Conservation (phyloP, 2,113 vertebrate genomes). For the Heteronetta atricapilla region DNA sequence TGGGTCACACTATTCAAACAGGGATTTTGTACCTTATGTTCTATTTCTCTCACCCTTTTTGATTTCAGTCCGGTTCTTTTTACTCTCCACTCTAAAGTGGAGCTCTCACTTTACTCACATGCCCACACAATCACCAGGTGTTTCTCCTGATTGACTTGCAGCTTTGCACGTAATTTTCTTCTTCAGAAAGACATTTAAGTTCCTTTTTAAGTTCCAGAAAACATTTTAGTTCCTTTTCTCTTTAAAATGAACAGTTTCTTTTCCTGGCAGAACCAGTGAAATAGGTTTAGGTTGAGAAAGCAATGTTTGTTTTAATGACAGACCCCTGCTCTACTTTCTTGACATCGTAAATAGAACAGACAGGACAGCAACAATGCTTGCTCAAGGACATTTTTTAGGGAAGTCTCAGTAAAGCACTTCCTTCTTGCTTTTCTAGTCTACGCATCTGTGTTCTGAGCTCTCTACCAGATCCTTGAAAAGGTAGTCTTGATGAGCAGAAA, state of each 20-base stretch:
- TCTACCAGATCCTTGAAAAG: background rate
- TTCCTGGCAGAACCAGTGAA: background rate
- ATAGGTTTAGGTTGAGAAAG: background rate
- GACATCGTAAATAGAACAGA: background rate
- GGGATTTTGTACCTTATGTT: background rate
- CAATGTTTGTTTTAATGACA: background rate
- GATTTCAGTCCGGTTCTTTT: background rate
- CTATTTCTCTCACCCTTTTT: background rate
- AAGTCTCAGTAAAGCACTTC: background rate
- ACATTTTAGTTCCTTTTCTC: background rate
- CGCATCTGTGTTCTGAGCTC: background rate
- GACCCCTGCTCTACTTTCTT: background rate
- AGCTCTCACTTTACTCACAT: background rate
- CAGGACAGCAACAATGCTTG: background rate
- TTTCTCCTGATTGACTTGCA: background rate
- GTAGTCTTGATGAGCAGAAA: background rate
- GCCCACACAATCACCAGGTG: background rate
- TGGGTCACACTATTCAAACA: background rate
- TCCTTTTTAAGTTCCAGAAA: background rate
- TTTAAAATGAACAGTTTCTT: background rate
- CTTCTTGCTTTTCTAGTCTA: background rate
- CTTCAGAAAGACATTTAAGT: background rate
- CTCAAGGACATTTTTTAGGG: background rate
- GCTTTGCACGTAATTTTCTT: background rate
- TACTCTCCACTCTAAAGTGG: background rate